These are phyloP conservation scores for Dreissena polymorpha DNA, from an alignment of 1,140 invertebrate species.

Conservation along the genomic window DNA sequence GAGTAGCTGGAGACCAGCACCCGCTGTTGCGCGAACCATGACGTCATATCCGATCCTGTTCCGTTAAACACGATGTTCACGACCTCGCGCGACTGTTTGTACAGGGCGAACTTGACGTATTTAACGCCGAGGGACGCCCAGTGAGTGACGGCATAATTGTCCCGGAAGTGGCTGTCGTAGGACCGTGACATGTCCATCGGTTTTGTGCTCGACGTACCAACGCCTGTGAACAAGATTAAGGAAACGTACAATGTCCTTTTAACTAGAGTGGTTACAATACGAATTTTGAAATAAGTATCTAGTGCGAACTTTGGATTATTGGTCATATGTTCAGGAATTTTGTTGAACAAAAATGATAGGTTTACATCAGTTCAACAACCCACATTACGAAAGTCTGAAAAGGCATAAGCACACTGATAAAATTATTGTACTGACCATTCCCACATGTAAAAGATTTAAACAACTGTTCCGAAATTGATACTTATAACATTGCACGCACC, in stretches of 20 bases:
- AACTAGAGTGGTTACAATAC: no score
- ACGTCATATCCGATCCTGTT: neutral
- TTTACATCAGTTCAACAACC: no score
- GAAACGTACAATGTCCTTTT: no score
- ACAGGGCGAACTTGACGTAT: constrained; percentile 23
- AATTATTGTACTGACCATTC: no score
- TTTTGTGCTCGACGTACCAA: neutral
- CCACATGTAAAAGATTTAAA: no score
- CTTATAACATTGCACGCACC: neutral
- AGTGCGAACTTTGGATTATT: no score
- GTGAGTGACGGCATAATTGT: neutral
- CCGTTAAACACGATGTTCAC: constrained; percentile 33
- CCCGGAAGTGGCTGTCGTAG: constrained; percentile 8
- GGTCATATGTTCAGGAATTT: no score
- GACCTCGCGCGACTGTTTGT: constrained; percentile 3
- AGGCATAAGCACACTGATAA: no score
- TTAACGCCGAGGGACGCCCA: constrained; percentile 14
- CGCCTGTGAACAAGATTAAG: constrained; percentile 1
- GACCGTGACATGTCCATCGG: constrained; percentile 5
- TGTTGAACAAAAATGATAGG: no score
- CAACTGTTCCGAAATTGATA: no score
- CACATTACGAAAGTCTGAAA: no score
- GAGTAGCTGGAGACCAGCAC: constrained; percentile 9
- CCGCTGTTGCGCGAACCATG: constrained; percentile 11
- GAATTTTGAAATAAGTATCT: no score